Evolutionary conservation across 2,113 vertebrate genomes (phyloP).

Genomic region (Tamias sibiricus): DNA sequence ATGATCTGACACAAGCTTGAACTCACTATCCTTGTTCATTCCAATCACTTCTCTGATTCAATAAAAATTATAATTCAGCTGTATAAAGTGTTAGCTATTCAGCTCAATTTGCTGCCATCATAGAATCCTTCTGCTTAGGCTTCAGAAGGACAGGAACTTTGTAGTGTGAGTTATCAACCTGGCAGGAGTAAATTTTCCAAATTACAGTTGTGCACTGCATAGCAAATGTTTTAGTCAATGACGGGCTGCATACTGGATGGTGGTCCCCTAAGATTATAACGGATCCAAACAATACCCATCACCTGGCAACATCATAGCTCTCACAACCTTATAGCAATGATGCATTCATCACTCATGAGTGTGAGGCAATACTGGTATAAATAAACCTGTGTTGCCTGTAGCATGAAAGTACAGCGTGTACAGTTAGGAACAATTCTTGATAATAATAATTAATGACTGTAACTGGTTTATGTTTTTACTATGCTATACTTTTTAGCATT

Average conservation of each 20-base stretch:
- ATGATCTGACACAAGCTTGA: not conserved
- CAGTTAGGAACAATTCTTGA: not conserved
- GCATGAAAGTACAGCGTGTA: not conserved
- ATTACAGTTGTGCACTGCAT: not conserved
- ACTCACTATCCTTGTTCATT: conserved; percentile 15
- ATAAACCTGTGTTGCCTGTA: not conserved
- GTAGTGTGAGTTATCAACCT: not conserved
- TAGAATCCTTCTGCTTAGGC: not conserved
- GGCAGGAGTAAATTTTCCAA: not conserved
- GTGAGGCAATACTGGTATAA: not conserved
- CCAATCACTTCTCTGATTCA: not conserved
- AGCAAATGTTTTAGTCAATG: not conserved
- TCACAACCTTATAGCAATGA: not conserved
- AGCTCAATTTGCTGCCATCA: not conserved
- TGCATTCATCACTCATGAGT: not conserved
- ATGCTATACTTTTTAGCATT: not conserved
- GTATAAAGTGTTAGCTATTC: conserved; percentile 1
- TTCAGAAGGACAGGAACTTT: not conserved
- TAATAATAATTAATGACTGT: not conserved
- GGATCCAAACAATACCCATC: not conserved
- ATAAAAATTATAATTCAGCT: conserved; percentile 43
- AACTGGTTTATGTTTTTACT: not conserved
- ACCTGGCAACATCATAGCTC: not conserved
- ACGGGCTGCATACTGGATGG: not conserved
- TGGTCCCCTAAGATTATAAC: no score